Evolutionary conservation across 2,113 vertebrate species (phyloP).

Genomic region (Cygnus buccinator): DNA sequence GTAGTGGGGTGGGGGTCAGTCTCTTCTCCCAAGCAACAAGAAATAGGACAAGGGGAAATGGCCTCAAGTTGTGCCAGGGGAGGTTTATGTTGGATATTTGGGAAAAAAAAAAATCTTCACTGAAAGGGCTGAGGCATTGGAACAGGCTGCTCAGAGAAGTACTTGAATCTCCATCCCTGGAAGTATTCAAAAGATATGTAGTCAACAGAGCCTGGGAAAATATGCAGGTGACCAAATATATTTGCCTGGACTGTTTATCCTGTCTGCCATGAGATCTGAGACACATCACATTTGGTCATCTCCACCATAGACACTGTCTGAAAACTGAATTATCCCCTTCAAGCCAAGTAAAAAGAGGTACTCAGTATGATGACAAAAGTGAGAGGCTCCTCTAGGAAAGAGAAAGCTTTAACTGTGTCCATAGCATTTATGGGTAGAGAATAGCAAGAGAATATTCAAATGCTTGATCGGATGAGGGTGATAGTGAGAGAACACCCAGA

Average conservation of each 20-base stretch:
- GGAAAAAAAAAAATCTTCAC: too few relatives aligned
- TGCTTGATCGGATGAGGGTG: not conserved
- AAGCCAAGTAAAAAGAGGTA: not conserved
- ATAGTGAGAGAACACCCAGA: not conserved
- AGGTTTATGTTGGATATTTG: too few relatives aligned
- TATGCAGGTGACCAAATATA: not conserved
- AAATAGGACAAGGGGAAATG: too few relatives aligned
- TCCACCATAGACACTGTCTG: not conserved
- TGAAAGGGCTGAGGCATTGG: too few relatives aligned
- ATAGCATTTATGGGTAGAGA: not conserved
- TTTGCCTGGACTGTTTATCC: not conserved
- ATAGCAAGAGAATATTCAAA: not conserved
- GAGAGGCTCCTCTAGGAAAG: not conserved
- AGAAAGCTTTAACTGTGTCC: not conserved
- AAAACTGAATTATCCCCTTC: not conserved
- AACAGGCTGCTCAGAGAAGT: too few relatives aligned
- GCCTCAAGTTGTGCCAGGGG: too few relatives aligned
- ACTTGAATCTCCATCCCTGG: too few relatives aligned
- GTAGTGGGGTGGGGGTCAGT: too few relatives aligned
- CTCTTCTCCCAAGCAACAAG: too few relatives aligned
- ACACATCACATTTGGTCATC: not conserved
- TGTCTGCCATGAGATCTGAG: not conserved
- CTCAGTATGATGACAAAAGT: not conserved
- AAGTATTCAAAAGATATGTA: too few relatives aligned
- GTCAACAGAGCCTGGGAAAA: not conserved